Conservation (phyloP, 2,797 vertebrate genomes). For the Muraenolepis orangiensis region DNA sequence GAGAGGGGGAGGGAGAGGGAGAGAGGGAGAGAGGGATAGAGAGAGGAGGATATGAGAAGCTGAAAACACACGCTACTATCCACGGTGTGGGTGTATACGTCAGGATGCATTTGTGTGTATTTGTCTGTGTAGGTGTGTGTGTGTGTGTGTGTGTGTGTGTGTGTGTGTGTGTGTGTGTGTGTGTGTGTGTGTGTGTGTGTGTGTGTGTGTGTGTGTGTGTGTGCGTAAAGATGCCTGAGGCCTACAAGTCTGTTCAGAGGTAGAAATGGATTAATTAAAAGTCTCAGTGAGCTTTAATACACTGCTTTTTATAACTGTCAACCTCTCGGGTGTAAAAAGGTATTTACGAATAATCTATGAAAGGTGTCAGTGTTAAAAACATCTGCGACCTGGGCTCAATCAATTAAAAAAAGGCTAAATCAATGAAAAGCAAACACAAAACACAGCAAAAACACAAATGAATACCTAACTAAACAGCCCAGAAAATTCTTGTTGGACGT, state of each 20-base stretch:
- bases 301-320: not conserved
- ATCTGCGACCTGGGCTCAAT: not conserved
- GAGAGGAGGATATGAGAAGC: constrained; percentile 63
- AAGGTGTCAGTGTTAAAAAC: too few relatives aligned
- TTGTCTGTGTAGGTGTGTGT: not conserved
- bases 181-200: not conserved
- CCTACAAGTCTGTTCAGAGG: too few relatives aligned
- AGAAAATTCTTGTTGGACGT: not conserved
- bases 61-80: constrained; percentile 98
- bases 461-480: too few relatives aligned
- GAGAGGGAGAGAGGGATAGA: not conserved
- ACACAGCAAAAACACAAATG: not conserved
- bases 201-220: not conserved
- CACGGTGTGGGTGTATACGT: constrained; percentile 61
- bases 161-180: not conserved
- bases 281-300: too few relatives aligned
- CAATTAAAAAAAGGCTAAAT: too few relatives aligned
- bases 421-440: not conserved
- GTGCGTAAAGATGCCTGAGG: too few relatives aligned
- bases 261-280: too few relatives aligned
- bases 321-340: not conserved
- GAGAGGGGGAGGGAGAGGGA: not conserved
- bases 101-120: not conserved
- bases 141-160: not conserved
- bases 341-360: not conserved